Evolutionary conservation across 2,888 invertebrate genomes (phyloP).

Genomic region (Tenthredo amoena): DNA sequence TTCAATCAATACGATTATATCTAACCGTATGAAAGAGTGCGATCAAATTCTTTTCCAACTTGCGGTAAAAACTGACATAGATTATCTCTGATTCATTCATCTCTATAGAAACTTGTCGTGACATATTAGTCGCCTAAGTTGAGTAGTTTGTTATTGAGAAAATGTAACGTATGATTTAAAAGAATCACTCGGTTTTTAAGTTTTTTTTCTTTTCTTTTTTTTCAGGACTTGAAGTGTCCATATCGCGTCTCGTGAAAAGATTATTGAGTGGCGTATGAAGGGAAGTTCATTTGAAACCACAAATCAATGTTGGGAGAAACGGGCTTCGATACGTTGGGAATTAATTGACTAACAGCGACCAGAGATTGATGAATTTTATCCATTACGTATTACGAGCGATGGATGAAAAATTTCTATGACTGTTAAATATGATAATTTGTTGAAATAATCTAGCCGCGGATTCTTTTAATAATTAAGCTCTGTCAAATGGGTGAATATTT

Average conservation of each 20-base stretch:
- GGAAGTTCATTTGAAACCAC: not conserved
- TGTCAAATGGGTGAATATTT: not conserved
- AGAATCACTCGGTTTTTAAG: not conserved
- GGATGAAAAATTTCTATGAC: not conserved
- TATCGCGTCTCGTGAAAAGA: not conserved
- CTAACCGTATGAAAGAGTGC: not conserved
- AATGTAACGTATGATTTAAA: not conserved
- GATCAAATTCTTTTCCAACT: not conserved
- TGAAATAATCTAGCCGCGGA: not conserved
- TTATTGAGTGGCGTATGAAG: not conserved
- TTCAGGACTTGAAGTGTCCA: not conserved
- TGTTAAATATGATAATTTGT: conserved; percentile 10
- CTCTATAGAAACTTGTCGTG: not conserved
- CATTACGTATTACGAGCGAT: not conserved
- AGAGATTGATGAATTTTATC: conserved; percentile 9
- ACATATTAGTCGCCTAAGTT: too few species aligned
- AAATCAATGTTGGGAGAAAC: not conserved
- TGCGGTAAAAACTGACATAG: not conserved
- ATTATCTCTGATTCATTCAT: not conserved
- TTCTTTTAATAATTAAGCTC: not conserved
- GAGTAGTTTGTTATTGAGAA: not conserved
- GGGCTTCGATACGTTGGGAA: not conserved
- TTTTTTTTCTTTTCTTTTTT: not conserved
- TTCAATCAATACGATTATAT: not conserved
- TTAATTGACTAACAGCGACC: not conserved